Conservation (phyloP, 2,888 invertebrate genomes). For the Heteromurus nitidus region DNA sequence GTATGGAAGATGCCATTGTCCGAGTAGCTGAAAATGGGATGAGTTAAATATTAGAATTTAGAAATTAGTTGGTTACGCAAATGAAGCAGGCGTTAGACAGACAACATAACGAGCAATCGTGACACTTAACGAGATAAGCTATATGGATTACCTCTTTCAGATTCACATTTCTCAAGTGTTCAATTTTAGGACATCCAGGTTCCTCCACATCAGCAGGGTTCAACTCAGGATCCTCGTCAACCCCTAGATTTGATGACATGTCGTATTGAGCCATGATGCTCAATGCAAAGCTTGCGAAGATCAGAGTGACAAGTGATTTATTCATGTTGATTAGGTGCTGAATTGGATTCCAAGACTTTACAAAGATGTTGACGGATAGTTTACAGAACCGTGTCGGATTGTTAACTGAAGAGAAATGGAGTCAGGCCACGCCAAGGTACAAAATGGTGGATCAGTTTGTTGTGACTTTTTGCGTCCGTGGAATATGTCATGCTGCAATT, state of each 20-base stretch:
- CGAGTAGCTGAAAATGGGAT: constrained; percentile 44
- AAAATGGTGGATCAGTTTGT: too few relatives aligned
- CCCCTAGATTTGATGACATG: neutral
- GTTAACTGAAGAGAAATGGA: too few relatives aligned
- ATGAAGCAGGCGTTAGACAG: too few relatives aligned
- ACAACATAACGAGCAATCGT: too few relatives aligned
- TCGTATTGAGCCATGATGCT: neutral
- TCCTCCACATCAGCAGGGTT: constrained; percentile 41
- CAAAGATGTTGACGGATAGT: too few relatives aligned
- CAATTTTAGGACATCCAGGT: constrained; percentile 60
- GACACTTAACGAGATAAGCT: neutral
- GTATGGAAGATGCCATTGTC: constrained; percentile 65
- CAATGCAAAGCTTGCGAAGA: too few relatives aligned
- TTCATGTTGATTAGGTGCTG: too few relatives aligned
- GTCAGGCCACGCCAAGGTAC: too few relatives aligned
- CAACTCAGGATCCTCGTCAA: constrained; percentile 39
- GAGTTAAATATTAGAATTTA: too few relatives aligned
- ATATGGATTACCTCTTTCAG: constrained; percentile 36
- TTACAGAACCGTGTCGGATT: too few relatives aligned
- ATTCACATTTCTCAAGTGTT: constrained; percentile 40
- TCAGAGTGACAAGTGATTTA: too few relatives aligned
- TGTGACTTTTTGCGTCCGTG: neutral
- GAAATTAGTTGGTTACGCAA: neutral
- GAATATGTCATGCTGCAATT: neutral
- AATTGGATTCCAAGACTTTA: too few relatives aligned